A percentile compares a stretch with the other conserved stretches of the same genome.
These are phyloP conservation scores for Penaeus japonicus DNA, from an alignment of 1,140 invertebrate genomes.

Conservation along the genomic window DNA sequence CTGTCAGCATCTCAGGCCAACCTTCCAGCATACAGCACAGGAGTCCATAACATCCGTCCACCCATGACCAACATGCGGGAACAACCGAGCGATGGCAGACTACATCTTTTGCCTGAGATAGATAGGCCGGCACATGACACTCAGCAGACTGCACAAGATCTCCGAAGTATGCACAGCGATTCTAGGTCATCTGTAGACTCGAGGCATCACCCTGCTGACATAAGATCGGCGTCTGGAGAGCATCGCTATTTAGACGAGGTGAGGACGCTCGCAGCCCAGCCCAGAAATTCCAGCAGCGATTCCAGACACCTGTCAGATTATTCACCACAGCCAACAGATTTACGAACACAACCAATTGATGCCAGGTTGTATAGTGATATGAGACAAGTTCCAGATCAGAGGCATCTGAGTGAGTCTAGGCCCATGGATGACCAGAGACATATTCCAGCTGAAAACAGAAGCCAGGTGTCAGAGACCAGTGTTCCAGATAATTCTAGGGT, in stretches of 20 bases:
- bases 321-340: conserved; percentile 40
- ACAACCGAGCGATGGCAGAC: background rate
- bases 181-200: background rate
- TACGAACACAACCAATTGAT: conserved; percentile 31
- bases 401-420: background rate
- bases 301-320: conserved; percentile 35
- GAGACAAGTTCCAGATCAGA: conserved; percentile 11
- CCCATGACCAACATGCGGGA: conserved; percentile 9
- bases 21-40: conserved; percentile 25
- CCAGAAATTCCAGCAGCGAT: conserved; percentile 12
- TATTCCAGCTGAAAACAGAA: background rate
- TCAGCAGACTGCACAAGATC: conserved; percentile 28
- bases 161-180: background rate
- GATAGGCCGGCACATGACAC: background rate
- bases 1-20: conserved; percentile 25
- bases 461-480: background rate
- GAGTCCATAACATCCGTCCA: conserved; percentile 38
- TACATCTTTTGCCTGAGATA: background rate
- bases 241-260: conserved; percentile 34
- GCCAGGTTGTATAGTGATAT: conserved; percentile 15
- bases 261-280: background rate
- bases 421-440: background rate
- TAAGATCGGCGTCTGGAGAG: conserved; percentile 17
- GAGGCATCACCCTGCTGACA: conserved; percentile 13
- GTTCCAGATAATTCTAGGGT: background rate